phyloP scores from a whole-genome alignment of 2,797 vertebrate species.

The Poecilia gillii region DNA sequence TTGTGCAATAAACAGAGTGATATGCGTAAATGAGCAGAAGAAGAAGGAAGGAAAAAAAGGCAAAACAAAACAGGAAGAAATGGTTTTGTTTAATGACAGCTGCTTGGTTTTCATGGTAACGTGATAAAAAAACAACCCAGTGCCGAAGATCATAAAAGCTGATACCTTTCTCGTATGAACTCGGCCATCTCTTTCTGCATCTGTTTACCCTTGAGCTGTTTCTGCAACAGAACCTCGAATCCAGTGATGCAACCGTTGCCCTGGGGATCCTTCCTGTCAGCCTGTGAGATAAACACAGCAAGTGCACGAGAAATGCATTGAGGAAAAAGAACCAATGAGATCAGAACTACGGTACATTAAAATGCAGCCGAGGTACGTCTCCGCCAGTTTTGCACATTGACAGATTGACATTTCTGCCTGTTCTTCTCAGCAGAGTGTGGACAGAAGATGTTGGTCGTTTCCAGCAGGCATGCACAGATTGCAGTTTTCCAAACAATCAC shows the following conservation, averaged over 20 bases:
- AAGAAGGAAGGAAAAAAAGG: background rate
- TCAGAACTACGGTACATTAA: conserved; percentile 3
- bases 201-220: conserved; percentile 97
- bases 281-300: conserved; percentile 74
- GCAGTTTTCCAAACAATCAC: background rate
- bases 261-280: conserved; percentile 93
- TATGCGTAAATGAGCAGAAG: conserved; percentile 37
- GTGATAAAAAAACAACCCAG: background rate
- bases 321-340: conserved; percentile 12
- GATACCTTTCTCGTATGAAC: conserved; percentile 94
- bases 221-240: conserved; percentile 95
- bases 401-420: background rate
- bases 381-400: background rate
- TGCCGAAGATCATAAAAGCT: conserved; percentile 16
- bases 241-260: conserved; percentile 90
- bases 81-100: conserved; percentile 29
- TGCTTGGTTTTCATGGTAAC: conserved; percentile 61
- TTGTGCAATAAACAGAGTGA: conserved; percentile 52
- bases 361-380: background rate
- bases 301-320: conserved; percentile 38
- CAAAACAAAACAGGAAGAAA: conserved; percentile 52
- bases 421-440: background rate
- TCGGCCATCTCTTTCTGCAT: conserved; percentile 99
- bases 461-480: background rate
- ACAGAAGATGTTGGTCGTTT: too few relatives aligned